phyloP scores from a whole-genome alignment of 2,888 invertebrate species.

The Drosophila ustulata region DNA sequence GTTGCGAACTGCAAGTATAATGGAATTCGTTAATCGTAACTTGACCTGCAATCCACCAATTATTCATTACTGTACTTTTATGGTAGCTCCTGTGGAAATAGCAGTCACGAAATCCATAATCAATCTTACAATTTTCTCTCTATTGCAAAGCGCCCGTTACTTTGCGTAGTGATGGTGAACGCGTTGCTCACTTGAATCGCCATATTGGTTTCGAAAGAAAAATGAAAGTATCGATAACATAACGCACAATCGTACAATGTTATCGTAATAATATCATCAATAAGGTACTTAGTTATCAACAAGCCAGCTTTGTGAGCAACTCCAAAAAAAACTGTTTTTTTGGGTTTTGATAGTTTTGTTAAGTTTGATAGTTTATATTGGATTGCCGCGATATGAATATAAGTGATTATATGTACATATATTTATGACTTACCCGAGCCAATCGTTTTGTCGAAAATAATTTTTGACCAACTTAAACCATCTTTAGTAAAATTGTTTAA shows the following conservation, averaged over 20 bases:
- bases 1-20: conserved; percentile 32
- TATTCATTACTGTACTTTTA: conserved; percentile 35
- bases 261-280: background rate
- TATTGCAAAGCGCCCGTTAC: conserved; percentile 23
- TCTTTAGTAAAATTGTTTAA: no score
- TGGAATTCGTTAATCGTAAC: background rate
- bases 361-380: no score
- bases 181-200: background rate
- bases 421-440: no score
- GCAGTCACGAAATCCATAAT: conserved; percentile 56
- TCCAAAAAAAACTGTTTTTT: no score
- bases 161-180: conserved; percentile 5
- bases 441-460: no score
- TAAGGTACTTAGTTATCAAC: no score
- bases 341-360: no score
- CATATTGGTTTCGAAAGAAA: background rate
- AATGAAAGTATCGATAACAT: background rate
- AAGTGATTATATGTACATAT: no score
- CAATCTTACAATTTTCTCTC: background rate
- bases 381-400: no score
- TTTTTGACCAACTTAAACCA: no score
- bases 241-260: conserved; percentile 1
- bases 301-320: no score
- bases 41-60: background rate
- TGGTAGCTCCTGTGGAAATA: conserved; percentile 48